Evolutionary conservation across 2,888 invertebrate genomes (phyloP).

Genomic region (Archips crataeganus): DNA sequence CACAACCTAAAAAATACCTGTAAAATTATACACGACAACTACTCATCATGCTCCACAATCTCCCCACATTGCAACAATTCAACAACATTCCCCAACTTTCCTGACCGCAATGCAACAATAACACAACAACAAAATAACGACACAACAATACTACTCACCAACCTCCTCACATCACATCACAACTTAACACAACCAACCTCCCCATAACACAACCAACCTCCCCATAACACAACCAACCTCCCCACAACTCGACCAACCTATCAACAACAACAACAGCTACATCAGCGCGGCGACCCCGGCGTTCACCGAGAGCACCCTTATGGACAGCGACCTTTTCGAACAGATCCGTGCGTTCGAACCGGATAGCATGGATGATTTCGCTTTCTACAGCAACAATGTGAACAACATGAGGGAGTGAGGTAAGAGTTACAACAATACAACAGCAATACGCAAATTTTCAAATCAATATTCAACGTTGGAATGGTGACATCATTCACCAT

Average conservation of each 20-base stretch:
- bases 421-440: slow-evolving; percentile 48
- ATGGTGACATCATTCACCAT: too few species aligned
- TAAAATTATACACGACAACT: too few species aligned
- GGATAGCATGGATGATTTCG: slow-evolving; percentile 73
- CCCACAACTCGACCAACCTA: slow-evolving; percentile 9
- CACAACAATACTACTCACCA: slow-evolving; percentile 19
- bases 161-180: too few species aligned
- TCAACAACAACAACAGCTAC: slow-evolving; percentile 60
- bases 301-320: slow-evolving; percentile 68
- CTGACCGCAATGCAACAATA: background rate
- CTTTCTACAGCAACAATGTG: slow-evolving; percentile 67
- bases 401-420: slow-evolving; percentile 64
- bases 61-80: background rate
- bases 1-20: too few species aligned
- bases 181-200: slow-evolving; percentile 2
- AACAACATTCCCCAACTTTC: background rate
- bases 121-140: background rate
- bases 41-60: too few species aligned
- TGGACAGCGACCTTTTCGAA: slow-evolving; percentile 79
- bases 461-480: too few species aligned
- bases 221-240: background rate
- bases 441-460: too few species aligned
- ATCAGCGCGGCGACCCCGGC: slow-evolving; percentile 74
- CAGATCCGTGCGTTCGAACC: slow-evolving; percentile 77
- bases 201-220: slow-evolving; percentile 1